These are phyloP conservation scores for Stercorarius parasiticus DNA, from an alignment of 2,113 vertebrate genomes.

Conservation along the genomic window DNA sequence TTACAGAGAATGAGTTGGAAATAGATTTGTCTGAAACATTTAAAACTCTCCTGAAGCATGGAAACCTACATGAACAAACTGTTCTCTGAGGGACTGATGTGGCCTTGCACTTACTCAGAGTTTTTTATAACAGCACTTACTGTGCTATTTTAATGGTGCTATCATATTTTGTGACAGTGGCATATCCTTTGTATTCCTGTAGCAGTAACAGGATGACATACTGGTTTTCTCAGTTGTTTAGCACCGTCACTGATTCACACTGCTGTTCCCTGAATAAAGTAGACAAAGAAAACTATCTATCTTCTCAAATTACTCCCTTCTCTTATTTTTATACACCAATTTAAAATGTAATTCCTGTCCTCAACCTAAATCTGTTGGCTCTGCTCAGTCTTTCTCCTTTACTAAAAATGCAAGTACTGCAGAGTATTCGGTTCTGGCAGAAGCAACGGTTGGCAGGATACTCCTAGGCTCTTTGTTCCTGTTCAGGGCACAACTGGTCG, in stretches of 20 bases:
- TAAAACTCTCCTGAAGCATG: neutral
- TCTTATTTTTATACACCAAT: neutral
- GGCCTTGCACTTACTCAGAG: neutral
- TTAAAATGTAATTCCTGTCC: neutral
- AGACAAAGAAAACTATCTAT: neutral
- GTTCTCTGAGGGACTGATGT: neutral
- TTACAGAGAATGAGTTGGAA: neutral
- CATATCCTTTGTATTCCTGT: neutral
- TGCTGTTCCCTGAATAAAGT: neutral
- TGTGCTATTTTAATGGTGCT: neutral
- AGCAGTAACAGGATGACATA: neutral
- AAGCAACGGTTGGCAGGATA: accelerated
- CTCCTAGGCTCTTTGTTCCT: neutral
- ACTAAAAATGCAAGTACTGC: too few relatives aligned
- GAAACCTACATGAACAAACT: neutral
- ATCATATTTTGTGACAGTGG: neutral
- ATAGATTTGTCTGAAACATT: slow-evolving; percentile 19
- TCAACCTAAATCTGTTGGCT: neutral
- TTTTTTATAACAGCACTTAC: slow-evolving; percentile 1
- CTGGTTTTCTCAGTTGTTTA: neutral
- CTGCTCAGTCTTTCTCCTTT: neutral
- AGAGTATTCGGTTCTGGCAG: accelerated
- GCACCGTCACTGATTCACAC: neutral
- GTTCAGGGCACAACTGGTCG: accelerated
- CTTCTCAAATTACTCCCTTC: neutral